Evolutionary conservation across 2,888 invertebrate genomes (phyloP).

Genomic region (Himalopsyche kuldschensis): DNA sequence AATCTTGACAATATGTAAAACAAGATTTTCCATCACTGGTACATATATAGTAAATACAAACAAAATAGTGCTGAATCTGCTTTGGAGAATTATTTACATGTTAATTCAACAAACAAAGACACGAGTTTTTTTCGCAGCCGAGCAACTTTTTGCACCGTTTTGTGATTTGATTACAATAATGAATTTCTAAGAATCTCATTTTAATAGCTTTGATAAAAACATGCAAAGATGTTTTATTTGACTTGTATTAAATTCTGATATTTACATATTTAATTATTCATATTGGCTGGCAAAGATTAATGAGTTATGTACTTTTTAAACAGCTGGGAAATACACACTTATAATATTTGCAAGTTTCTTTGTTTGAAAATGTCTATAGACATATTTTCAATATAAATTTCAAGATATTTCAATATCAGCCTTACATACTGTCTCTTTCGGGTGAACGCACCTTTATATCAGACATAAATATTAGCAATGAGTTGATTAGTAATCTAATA

Average conservation of each 20-base stretch:
- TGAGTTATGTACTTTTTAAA: too few species aligned
- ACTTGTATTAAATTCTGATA: neutral
- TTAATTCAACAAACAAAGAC: neutral
- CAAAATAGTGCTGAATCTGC: neutral
- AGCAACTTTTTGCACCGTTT: neutral
- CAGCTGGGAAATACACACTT: too few species aligned
- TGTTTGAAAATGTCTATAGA: too few species aligned
- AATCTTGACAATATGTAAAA: neutral
- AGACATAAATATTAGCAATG: too few species aligned
- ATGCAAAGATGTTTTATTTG: too few species aligned
- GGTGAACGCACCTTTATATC: too few species aligned
- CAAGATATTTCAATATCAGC: too few species aligned
- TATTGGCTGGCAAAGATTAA: neutral
- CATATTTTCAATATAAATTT: too few species aligned
- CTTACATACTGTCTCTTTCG: too few species aligned
- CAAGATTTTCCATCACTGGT: neutral
- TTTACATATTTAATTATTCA: neutral
- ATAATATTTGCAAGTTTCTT: too few species aligned
- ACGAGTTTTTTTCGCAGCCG: neutral
- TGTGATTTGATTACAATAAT: neutral
- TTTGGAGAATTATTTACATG: neutral
- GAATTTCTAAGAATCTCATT: neutral
- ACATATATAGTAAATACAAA: neutral
- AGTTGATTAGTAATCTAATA: too few species aligned
- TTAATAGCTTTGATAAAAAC: too few species aligned